phyloP scores from a whole-genome alignment of 2,888 invertebrate species.

The Agriotes lineatus region DNA sequence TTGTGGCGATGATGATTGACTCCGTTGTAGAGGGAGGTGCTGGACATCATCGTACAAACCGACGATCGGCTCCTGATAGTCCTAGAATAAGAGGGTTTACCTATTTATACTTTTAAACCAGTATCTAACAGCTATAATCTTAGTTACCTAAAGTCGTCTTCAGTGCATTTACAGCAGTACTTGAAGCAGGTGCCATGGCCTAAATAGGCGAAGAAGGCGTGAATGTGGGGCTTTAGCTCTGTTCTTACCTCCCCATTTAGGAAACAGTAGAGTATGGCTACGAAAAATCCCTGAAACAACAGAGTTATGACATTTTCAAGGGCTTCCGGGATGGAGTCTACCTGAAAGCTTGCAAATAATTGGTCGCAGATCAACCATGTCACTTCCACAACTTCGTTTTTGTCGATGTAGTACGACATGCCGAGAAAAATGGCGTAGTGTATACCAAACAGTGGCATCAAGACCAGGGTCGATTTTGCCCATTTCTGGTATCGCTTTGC shows the following conservation, averaged over 20 bases:
- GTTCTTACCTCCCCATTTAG: conserved; percentile 76
- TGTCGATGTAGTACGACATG: conserved; percentile 69
- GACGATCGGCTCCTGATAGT: conserved; percentile 63
- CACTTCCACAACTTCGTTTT: conserved; percentile 69
- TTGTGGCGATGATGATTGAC: conserved; percentile 57
- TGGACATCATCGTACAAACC: conserved; percentile 65
- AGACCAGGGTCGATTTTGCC: conserved; percentile 76
- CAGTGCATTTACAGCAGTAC: conserved; percentile 59
- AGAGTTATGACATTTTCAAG: too few species aligned
- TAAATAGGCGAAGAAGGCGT: conserved; percentile 54
- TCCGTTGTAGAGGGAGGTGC: conserved; percentile 64
- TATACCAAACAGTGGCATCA: conserved; percentile 78
- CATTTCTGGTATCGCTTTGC: conserved; percentile 74
- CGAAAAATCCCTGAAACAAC: conserved; percentile 74
- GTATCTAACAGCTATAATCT: conserved; percentile 13
- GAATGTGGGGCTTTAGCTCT: conserved; percentile 66
- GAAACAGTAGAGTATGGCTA: conserved; percentile 78
- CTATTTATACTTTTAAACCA: conserved; percentile 13
- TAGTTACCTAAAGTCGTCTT: conserved; percentile 60
- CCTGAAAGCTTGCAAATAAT: conserved; percentile 79
- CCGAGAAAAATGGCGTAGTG: conserved; percentile 75
- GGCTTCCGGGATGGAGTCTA: too few species aligned
- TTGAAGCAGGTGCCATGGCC: conserved; percentile 22
- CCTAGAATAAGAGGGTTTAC: conserved; percentile 48
- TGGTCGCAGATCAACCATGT: conserved; percentile 77